These are phyloP conservation scores for Stercorarius parasiticus DNA, from an alignment of 2,113 vertebrate genomes.

Conservation along the genomic window DNA sequence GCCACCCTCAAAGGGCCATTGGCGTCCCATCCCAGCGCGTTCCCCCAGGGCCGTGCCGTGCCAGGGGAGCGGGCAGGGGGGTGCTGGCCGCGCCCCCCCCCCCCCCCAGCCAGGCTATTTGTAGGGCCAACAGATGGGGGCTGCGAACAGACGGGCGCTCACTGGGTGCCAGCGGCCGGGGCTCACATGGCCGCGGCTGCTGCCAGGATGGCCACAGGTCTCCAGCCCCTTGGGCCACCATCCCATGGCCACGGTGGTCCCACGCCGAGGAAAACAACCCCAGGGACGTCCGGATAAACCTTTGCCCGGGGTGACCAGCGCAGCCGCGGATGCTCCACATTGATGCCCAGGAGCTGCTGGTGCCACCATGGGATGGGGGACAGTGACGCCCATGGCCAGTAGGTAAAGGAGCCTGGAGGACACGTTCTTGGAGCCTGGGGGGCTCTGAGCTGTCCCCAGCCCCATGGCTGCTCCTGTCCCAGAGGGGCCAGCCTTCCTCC, in stretches of 20 bases:
- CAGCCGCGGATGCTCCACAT: background rate
- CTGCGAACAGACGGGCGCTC: background rate
- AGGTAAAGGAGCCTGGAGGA: background rate
- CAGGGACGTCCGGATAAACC: accelerated
- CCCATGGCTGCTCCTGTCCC: accelerated
- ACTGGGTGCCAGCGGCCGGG: background rate
- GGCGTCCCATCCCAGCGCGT: background rate
- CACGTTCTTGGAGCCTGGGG: accelerated
- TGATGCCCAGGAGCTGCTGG: background rate
- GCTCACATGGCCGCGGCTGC: background rate
- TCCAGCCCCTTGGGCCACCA: too few relatives aligned
- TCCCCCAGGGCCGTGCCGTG: background rate
- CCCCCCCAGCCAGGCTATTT: background rate
- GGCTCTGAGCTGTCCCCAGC: background rate
- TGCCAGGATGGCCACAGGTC: accelerated
- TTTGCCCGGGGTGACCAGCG: accelerated
- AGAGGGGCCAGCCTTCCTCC: background rate
- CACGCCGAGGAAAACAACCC: background rate
- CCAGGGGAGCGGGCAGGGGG: background rate
- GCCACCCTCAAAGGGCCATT: background rate
- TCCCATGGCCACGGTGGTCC: accelerated
- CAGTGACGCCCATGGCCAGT: background rate
- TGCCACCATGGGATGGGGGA: accelerated
- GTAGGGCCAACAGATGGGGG: background rate
- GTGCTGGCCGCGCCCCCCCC: background rate